phyloP scores from a whole-genome alignment of 2,888 invertebrate genomes.

The Epsilonema sp. region DNA sequence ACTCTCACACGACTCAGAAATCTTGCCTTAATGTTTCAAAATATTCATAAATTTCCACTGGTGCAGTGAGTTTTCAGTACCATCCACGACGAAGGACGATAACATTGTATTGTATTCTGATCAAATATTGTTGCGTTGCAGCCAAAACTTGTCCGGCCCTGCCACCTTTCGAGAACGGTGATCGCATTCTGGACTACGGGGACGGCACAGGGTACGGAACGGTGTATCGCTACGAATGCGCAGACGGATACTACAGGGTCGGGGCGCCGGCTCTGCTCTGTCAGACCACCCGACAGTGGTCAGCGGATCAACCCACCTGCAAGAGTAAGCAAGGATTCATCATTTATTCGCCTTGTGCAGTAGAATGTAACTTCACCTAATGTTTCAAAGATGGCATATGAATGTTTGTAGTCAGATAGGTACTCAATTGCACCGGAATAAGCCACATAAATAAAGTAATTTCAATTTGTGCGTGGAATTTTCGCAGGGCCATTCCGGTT shows the following conservation, averaged over 20 bases:
- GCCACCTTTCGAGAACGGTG: slow-evolving; percentile 20
- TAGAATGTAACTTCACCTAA: too few relatives aligned
- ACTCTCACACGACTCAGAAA: too few relatives aligned
- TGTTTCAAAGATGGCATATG: not conserved
- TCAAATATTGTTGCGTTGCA: too few relatives aligned
- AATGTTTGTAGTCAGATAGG: not conserved
- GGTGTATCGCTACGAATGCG: slow-evolving; percentile 18
- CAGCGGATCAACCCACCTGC: slow-evolving; percentile 72
- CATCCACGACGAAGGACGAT: too few relatives aligned
- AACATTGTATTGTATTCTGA: too few relatives aligned
- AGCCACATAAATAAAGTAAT: not conserved
- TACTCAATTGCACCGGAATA: not conserved
- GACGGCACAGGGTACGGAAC: slow-evolving; percentile 27
- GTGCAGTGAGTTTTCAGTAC: too few relatives aligned
- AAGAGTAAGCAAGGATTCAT: slow-evolving; percentile 64
- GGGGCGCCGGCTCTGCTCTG: slow-evolving; percentile 67
- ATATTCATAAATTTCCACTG: too few relatives aligned
- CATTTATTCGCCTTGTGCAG: too few relatives aligned
- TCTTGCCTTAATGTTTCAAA: too few relatives aligned
- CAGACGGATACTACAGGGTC: slow-evolving; percentile 19
- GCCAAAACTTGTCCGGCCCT: slow-evolving; percentile 25
- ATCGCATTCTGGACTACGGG: slow-evolving; percentile 21
- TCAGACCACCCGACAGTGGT: slow-evolving; percentile 74
- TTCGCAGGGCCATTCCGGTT: too few relatives aligned
- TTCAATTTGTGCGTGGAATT: too few relatives aligned